Conservation (phyloP, 2,797 vertebrate species). For the Karalla daura region DNA sequence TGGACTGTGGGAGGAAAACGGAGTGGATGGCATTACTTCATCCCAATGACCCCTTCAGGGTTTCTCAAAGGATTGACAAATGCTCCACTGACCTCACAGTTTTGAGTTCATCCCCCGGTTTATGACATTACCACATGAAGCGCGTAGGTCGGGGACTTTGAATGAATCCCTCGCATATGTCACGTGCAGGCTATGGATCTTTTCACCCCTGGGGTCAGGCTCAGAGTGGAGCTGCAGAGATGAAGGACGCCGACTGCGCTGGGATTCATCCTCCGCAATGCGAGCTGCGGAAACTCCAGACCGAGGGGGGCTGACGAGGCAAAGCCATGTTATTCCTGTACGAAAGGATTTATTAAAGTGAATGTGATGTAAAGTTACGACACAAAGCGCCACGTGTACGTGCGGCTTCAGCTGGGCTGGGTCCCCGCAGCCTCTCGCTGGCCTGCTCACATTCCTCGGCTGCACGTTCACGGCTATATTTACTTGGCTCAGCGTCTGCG, state of each 20-base stretch:
- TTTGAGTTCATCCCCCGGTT: slow-evolving; percentile 6
- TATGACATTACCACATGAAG: slow-evolving; percentile 13
- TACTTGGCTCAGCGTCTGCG: slow-evolving; percentile 57
- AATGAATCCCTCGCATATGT: slow-evolving; percentile 4
- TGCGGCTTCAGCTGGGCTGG: not conserved
- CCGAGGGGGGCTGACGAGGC: not conserved
- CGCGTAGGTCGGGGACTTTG: not conserved
- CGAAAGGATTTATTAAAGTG: not conserved
- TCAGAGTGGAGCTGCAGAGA: slow-evolving; percentile 22
- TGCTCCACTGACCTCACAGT: not conserved
- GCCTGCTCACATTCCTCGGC: slow-evolving; percentile 70
- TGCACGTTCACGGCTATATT: slow-evolving; percentile 77
- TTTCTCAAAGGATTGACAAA: slow-evolving; percentile 16
- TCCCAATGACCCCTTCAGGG: not conserved
- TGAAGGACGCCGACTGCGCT: slow-evolving; percentile 5
- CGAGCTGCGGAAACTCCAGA: not conserved
- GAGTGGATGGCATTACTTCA: not conserved
- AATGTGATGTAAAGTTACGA: not conserved
- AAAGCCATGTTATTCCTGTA: not conserved
- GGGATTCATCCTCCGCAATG: slow-evolving; percentile 14
- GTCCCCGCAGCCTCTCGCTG: slow-evolving; percentile 36
- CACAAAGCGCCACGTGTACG: not conserved
- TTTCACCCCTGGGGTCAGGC: slow-evolving; percentile 6
- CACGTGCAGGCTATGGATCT: not conserved
- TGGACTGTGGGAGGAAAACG: slow-evolving; percentile 28